A percentile compares a stretch with the other conserved stretches of the same genome.
Conservation (phyloP, 2,113 vertebrate species). For the Gnathonemus longibarbis region DNA sequence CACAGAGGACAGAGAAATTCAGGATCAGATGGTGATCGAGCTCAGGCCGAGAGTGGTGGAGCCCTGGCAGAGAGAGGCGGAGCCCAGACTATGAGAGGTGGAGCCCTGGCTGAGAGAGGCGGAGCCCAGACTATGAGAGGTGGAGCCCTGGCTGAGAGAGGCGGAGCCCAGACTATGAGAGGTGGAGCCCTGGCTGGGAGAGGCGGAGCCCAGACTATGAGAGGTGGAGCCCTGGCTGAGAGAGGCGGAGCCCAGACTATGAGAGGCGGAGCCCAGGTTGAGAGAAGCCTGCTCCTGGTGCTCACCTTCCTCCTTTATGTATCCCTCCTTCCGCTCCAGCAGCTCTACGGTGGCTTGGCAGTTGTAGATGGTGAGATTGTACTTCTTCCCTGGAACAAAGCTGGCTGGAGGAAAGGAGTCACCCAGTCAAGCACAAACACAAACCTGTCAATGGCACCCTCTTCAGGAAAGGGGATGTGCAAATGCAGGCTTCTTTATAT, state of each 20-base stretch:
- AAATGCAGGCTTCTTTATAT: not conserved
- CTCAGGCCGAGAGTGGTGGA: not conserved
- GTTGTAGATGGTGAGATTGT: constrained; percentile 46
- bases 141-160: not conserved
- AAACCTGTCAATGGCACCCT: not conserved
- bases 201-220: no score
- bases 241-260: not conserved
- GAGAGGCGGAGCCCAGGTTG: no score
- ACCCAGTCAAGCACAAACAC: not conserved
- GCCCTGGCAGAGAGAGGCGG: not conserved
- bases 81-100: not conserved
- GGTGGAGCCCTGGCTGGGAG: no score
- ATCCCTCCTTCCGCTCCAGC: constrained; percentile 44
- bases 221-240: not conserved
- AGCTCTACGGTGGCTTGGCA: constrained; percentile 44
- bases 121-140: not conserved
- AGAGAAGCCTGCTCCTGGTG: not conserved
- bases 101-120: no score
- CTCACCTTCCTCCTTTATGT: constrained; percentile 38
- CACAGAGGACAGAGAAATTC: not conserved
- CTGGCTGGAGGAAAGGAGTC: constrained; percentile 28
- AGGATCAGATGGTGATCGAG: not conserved
- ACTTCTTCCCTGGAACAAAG: constrained; percentile 39
- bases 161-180: not conserved
- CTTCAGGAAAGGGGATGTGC: not conserved